Conservation (phyloP, 2,797 vertebrate genomes). For the Phalloptychus januarius region DNA sequence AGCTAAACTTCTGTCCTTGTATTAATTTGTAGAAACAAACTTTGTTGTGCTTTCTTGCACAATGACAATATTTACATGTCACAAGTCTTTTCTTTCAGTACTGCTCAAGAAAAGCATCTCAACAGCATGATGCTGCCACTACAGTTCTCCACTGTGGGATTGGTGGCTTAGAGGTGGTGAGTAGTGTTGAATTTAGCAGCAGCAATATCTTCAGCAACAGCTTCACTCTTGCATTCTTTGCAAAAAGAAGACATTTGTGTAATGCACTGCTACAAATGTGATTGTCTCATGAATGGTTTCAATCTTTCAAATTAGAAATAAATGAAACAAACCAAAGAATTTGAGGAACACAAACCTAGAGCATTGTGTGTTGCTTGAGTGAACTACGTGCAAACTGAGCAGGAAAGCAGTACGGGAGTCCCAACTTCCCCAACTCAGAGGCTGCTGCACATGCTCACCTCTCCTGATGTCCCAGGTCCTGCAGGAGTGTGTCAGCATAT, state of each 20-base stretch:
- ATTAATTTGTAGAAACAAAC: too few relatives aligned
- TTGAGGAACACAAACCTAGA: background rate
- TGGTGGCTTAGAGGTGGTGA: background rate
- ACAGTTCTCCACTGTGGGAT: background rate
- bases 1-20: background rate
- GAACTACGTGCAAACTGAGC: background rate
- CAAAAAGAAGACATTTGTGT: background rate
- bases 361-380: background rate
- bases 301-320: background rate
- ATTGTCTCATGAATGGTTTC: background rate
- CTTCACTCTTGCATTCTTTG: too few relatives aligned
- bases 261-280: background rate
- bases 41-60: background rate
- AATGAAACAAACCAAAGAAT: background rate
- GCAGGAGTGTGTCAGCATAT: conserved; percentile 88
- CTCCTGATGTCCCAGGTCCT: conserved; percentile 96
- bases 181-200: background rate
- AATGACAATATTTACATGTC: background rate
- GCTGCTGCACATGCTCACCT: conserved; percentile 79
- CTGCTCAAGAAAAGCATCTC: background rate
- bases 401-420: background rate
- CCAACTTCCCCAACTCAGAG: background rate
- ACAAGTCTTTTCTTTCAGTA: background rate
- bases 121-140: background rate
- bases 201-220: background rate